Evolutionary conservation across 2,888 invertebrate genomes (phyloP).

Genomic region (Allophyes oxyacanthae): DNA sequence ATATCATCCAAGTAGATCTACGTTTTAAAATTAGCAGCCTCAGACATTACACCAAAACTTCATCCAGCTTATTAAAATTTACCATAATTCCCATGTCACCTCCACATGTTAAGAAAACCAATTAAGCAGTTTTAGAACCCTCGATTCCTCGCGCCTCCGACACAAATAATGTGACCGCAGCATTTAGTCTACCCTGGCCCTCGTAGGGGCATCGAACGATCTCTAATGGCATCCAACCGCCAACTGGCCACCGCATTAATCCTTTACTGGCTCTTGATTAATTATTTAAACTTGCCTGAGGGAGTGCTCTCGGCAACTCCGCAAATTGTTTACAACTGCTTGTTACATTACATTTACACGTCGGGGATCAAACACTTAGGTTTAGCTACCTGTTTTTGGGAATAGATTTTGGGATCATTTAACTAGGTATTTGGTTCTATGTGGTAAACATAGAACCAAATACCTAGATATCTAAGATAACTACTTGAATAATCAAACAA

Average conservation of each 20-base stretch:
- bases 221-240: constrained; percentile 87
- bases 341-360: constrained; percentile 56
- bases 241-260: constrained; percentile 88
- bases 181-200: constrained; percentile 74
- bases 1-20: no score
- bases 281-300: constrained; percentile 85
- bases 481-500: no score
- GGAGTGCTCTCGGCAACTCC: constrained; percentile 68
- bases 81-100: constrained; percentile 39
- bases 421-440: no score
- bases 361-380: constrained; percentile 34
- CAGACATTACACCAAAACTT: background rate
- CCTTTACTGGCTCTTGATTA: constrained; percentile 88
- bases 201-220: constrained; percentile 79
- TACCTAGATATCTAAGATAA: no score
- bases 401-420: background rate
- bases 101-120: constrained; percentile 59
- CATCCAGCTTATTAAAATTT: constrained; percentile 33
- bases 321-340: constrained; percentile 80
- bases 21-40: background rate
- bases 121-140: constrained; percentile 63
- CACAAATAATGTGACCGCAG: constrained; percentile 83
- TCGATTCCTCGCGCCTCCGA: constrained; percentile 64
- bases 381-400: constrained; percentile 36
- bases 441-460: no score